Evolutionary conservation across 2,113 vertebrate species (phyloP).

Genomic region (Typhlomys cinereus): DNA sequence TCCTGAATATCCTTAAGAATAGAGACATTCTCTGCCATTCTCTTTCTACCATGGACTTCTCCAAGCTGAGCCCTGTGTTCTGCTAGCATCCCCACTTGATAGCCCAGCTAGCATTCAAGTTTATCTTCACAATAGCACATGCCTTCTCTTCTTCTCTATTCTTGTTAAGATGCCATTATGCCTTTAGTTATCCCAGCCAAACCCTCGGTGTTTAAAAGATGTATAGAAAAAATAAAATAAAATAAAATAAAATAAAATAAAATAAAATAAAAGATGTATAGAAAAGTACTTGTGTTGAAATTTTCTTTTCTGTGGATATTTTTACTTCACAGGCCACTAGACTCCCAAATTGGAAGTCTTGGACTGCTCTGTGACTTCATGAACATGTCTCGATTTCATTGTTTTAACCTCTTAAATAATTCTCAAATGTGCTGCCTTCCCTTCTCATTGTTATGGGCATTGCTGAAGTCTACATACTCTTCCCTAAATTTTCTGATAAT

Average conservation of each 20-base stretch:
- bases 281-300: not conserved
- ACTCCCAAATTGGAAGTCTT: not conserved
- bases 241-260: too few relatives aligned
- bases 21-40: not conserved
- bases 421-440: not conserved
- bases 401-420: not conserved
- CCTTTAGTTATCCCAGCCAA: not conserved
- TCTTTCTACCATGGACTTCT: not conserved
- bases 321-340: not conserved
- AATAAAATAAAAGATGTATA: too few relatives aligned
- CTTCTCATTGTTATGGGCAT: not conserved
- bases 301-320: not conserved
- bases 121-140: not conserved
- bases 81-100: not conserved
- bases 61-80: not conserved
- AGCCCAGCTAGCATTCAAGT: not conserved
- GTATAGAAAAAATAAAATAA: too few relatives aligned
- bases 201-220: not conserved
- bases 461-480: not conserved
- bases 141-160: not conserved
- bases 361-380: not conserved
- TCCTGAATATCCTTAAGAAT: not conserved
- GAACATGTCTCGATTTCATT: not conserved
- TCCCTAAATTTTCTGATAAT: not conserved
- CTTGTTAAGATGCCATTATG: not conserved